Percentiles rank a stretch among this genome's conserved stretches.
phyloP scores from a whole-genome alignment of 2,797 vertebrate species.

The Delichon dasypus region DNA sequence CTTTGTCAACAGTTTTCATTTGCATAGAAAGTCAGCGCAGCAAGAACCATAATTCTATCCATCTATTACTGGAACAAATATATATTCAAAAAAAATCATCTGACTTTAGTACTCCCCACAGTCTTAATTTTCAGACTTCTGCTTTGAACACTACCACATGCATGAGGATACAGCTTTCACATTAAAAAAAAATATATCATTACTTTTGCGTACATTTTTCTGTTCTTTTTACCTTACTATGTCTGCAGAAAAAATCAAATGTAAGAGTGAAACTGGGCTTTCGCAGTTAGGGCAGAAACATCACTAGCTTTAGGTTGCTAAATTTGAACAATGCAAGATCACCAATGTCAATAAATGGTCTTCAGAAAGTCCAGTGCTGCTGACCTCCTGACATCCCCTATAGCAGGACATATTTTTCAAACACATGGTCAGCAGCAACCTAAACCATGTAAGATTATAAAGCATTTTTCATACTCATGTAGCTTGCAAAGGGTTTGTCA shows the following conservation, averaged over 20 bases:
- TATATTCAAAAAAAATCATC: not conserved
- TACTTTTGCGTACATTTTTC: not conserved
- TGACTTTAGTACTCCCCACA: not conserved
- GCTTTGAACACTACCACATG: not conserved
- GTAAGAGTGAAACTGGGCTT: not conserved
- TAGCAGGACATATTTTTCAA: too few species aligned
- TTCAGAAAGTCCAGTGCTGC: too few species aligned
- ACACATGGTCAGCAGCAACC: not conserved
- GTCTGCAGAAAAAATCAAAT: not conserved
- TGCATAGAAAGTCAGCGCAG: not conserved
- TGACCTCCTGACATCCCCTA: too few species aligned
- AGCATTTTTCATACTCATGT: not conserved
- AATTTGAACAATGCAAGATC: not conserved
- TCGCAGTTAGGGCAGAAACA: not conserved
- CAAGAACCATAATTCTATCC: not conserved
- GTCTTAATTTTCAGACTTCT: not conserved
- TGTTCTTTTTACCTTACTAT: not conserved
- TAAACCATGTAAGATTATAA: not conserved
- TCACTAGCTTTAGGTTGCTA: not conserved
- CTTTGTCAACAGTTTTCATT: conserved; percentile 20
- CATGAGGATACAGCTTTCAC: not conserved
- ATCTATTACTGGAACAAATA: not conserved
- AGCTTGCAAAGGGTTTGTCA: not conserved
- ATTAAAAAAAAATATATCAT: not conserved
- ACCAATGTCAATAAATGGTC: too few species aligned